Evolutionary conservation across 1,140 invertebrate genomes (phyloP), one percentile per base, ranked within the genome.

Genomic region (Formica selysi): DNA sequence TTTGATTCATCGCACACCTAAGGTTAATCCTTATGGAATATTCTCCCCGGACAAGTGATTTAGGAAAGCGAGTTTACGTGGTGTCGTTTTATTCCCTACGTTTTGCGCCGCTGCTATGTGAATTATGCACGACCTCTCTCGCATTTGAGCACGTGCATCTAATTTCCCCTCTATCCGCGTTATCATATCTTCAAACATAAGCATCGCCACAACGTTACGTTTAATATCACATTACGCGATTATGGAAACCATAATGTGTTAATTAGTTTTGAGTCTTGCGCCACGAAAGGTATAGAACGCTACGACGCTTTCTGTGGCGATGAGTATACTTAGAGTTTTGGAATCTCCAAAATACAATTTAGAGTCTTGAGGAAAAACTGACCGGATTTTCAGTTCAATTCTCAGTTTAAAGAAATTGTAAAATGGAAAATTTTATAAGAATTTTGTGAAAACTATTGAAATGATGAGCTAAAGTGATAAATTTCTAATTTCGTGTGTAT

Each of bases 1-100:
- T 74, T 73, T 83, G 68, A 83, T 83, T 83, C 79, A 83, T 83
- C 38, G 79, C 32, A 32, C 38, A 54, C 51, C 38, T 70, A 57
- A 44, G 11, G 38, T 26, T 68, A 19, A 74, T 74, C 68, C 57
- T 83, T 74, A 83, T 57, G 36, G n/a, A 68, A 68, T 78, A 78
- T 78, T 71, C 78, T 38, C n/a, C 38, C 26, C 16, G 59, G 16
- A 41, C 70, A 85, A 76, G 74, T 85, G 81, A 85, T 85, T 85
- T 85, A 85, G 61, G 74, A 38, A 65, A 41, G 59, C 32, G 74
- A 85, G 59, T 78, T 85, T 64, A 57, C 48, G 11, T 11, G 73
- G 10, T 51, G 22, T 36, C 81, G 44, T 78, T 85, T 85, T 85
- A 74, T 85, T 85, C 62, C 62, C 61, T 16, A 51, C 48, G 16